Evolutionary conservation across 2,113 vertebrate genomes (phyloP).

Genomic region (Cynopterus brachyotis): DNA sequence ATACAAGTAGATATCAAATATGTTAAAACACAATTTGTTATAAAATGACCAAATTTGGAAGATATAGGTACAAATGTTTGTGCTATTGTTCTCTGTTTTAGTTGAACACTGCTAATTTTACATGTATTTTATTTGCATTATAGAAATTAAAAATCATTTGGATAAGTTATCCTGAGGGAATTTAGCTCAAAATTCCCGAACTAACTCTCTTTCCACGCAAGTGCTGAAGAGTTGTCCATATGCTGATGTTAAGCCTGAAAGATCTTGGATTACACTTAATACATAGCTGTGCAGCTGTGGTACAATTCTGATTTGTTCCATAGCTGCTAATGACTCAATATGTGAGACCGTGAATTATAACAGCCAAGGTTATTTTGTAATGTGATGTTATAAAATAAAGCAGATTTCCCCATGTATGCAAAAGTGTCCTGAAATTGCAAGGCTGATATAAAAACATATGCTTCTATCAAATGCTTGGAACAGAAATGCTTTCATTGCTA

Average conservation of each 20-base stretch:
- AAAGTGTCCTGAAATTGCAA: slow-evolving; percentile 60
- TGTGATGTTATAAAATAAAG: slow-evolving; percentile 69
- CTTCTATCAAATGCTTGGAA: slow-evolving; percentile 72
- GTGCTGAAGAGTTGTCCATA: slow-evolving; percentile 75
- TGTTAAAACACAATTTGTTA: slow-evolving; percentile 72
- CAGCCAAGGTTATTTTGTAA: slow-evolving; percentile 82
- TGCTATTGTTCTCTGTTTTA: slow-evolving; percentile 63
- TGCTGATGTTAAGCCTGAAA: slow-evolving; percentile 82
- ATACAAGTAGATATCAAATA: slow-evolving; percentile 77
- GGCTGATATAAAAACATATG: slow-evolving; percentile 74
- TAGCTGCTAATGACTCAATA: slow-evolving; percentile 77
- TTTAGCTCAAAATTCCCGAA: slow-evolving; percentile 72
- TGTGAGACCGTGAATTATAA: slow-evolving; percentile 80
- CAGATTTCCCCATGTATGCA: slow-evolving; percentile 60
- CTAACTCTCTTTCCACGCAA: slow-evolving; percentile 69
- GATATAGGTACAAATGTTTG: slow-evolving; percentile 70
- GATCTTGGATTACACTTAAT: slow-evolving; percentile 79
- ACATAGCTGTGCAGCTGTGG: slow-evolving; percentile 74
- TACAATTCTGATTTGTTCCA: slow-evolving; percentile 70
- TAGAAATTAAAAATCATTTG: slow-evolving; percentile 72
- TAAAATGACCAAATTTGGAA: slow-evolving; percentile 61
- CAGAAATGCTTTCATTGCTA: slow-evolving; percentile 73
- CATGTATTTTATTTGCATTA: background rate
- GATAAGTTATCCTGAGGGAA: slow-evolving; percentile 70
- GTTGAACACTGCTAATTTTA: slow-evolving; percentile 50